Conservation (phyloP, 2,113 vertebrate species). For the Catagonus wagneri region DNA sequence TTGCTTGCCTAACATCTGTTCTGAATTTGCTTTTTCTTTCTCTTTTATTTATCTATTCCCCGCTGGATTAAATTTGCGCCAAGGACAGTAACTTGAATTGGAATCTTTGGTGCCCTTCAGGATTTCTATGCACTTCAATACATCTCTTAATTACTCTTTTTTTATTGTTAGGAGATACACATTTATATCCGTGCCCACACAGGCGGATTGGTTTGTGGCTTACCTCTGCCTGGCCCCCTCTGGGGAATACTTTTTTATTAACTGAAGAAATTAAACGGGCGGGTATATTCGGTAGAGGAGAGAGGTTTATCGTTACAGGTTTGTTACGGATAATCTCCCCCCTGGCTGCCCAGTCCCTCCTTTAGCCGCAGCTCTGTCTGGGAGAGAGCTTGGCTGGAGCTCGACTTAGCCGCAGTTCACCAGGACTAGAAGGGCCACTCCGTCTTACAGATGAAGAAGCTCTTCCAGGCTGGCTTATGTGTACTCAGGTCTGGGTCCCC, state of each 20-base stretch:
- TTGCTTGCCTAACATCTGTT: constrained; percentile 74
- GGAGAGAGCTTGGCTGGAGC: constrained; percentile 2
- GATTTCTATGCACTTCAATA: constrained; percentile 82
- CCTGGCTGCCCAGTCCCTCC: constrained; percentile 37
- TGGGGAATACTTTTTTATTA: constrained; percentile 80
- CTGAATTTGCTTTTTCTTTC: constrained; percentile 74
- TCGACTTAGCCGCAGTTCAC: not conserved
- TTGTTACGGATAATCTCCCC: constrained; percentile 51
- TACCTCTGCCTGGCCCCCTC: constrained; percentile 73
- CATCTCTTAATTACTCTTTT: constrained; percentile 85
- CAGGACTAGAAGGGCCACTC: not conserved
- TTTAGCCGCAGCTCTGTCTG: constrained; percentile 9
- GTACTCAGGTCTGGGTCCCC: not conserved
- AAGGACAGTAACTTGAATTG: constrained; percentile 82
- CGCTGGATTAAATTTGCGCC: constrained; percentile 75
- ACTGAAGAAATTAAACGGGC: constrained; percentile 81
- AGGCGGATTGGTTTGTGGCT: constrained; percentile 66
- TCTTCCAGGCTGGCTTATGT: not conserved
- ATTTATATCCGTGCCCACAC: constrained; percentile 18
- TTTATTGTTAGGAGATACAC: constrained; percentile 79
- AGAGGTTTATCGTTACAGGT: constrained; percentile 60
- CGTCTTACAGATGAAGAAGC: not conserved
- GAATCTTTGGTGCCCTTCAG: constrained; percentile 79
- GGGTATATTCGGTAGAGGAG: constrained; percentile 35
- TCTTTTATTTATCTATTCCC: constrained; percentile 81